Percentiles rank a stretch among this genome's conserved stretches.
phyloP scores from a whole-genome alignment of 1,140 invertebrate species.

The Sesamia nonagrioides region DNA sequence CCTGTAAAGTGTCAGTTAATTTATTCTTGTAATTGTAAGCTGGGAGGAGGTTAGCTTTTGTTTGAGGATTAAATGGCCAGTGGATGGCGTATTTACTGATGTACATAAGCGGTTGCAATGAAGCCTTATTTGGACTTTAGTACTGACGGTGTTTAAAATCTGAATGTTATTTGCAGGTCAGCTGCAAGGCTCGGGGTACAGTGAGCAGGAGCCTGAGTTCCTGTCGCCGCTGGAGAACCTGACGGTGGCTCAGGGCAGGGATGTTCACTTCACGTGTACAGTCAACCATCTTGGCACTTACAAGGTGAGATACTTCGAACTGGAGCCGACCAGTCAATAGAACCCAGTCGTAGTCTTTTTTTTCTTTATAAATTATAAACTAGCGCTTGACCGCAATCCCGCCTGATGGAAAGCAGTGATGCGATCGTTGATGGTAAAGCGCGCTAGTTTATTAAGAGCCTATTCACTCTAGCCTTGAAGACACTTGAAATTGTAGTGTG shows the following conservation, averaged over 20 bases:
- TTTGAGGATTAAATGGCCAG: constrained; percentile 21
- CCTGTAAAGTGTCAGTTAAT: constrained; percentile 48
- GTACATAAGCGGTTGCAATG: background rate
- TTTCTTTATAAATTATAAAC: no score
- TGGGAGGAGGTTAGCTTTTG: constrained; percentile 6
- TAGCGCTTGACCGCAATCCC: no score
- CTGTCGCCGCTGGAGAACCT: constrained; percentile 95
- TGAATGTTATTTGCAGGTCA: constrained; percentile 68
- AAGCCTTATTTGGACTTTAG: background rate
- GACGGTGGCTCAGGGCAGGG: constrained; percentile 95
- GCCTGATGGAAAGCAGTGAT: no score
- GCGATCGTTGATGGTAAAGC: no score
- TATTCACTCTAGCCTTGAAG: no score
- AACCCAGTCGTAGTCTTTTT: no score
- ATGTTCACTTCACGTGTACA: constrained; percentile 95
- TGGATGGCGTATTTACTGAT: background rate
- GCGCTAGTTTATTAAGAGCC: no score
- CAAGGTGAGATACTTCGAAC: constrained; percentile 89
- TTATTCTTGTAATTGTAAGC: constrained; percentile 46
- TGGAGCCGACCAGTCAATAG: no score
- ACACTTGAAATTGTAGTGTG: no score
- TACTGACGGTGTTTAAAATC: background rate
- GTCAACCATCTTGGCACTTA: constrained; percentile 95
- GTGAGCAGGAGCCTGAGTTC: constrained; percentile 91
- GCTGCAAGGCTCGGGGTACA: constrained; percentile 79